Evolutionary conservation across 2,797 vertebrate genomes (phyloP), one percentile per base, ranked within the genome.

Genomic region (Alauda arvensis): DNA sequence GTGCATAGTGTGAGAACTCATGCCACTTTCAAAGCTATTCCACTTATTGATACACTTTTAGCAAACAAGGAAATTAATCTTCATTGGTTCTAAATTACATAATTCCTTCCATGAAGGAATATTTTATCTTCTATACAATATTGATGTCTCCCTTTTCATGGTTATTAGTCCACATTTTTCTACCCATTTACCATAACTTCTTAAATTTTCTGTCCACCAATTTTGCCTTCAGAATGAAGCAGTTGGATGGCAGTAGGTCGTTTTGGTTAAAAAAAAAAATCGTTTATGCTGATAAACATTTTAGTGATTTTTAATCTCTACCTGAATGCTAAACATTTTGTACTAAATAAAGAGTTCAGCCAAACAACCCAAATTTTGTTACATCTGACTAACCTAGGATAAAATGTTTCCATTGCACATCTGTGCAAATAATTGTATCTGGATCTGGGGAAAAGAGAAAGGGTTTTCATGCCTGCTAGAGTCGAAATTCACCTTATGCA

Each of bases 231-330:
- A 40, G 9, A n/a, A 68, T 11, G 21, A 40, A 40, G 49, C 20
- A n/a, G 16, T 14, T 25, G 49, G 20, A 39, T 51, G 20, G 46
- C 16, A 25, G 21, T 12, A 18, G 29, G 26, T 42, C n/a, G 29
- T 40, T 68, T 40, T 19, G 8, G 9, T 40, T 40, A 8, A 52
- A 68, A 40, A 25, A 18, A 25, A 4, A 37, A 37, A 37, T 37
- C 12, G 10, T 12, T 18, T 53, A 33, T 8, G 31, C 23, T 0
- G 0, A 33, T 14, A 26, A 6, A n/a, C 23, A 19, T 42, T 69
- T 14, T 26, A 42, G 8, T 43, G 24, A 29, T 29, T 66, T 66
- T 66, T 39, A 6, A 21, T 4, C 33, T 66, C 33, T 19, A 42
- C 15, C 16, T 17, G 16, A 28, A 9, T 5, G 8, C 8, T 17